Evolutionary conservation across 1,140 invertebrate species (phyloP).

Genomic region (Hydropsyche tenuis): DNA sequence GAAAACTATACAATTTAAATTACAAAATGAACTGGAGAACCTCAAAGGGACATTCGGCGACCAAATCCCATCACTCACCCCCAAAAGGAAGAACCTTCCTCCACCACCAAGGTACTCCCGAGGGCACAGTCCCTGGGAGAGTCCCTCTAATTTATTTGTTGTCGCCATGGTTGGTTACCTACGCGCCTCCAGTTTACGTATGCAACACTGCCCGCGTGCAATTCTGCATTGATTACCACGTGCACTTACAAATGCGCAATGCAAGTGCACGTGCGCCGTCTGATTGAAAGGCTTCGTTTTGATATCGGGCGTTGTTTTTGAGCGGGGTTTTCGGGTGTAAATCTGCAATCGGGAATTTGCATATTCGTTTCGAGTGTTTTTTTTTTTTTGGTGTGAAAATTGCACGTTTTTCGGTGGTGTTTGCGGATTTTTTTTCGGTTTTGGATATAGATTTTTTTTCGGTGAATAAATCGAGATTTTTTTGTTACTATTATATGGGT

Average conservation of each 20-base stretch:
- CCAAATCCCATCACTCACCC: too few species aligned
- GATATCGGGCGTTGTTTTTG: neutral
- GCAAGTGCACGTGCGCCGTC: too few species aligned
- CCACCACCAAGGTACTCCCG: too few species aligned
- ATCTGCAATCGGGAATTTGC: neutral
- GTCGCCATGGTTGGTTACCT: slow-evolving; percentile 34
- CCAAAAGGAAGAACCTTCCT: too few species aligned
- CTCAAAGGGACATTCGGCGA: too few species aligned
- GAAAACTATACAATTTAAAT: too few species aligned
- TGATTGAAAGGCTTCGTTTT: slow-evolving; percentile 30
- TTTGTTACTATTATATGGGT: neutral
- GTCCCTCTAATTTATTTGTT: slow-evolving; percentile 34
- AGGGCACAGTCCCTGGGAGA: neutral
- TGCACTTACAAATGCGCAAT: neutral
- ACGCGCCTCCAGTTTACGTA: neutral
- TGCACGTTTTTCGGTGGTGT: too few species aligned
- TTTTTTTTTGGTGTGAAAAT: too few species aligned
- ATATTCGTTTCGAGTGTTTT: slow-evolving; percentile 4
- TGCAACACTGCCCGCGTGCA: slow-evolving; percentile 15
- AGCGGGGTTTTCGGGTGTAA: neutral
- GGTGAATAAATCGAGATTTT: neutral
- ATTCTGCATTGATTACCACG: slow-evolving; percentile 28
- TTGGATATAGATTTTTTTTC: neutral
- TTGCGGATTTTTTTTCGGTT: neutral
- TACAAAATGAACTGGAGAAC: too few species aligned